Evolutionary conservation across 30 jellyfish, hydroid and myxozoan species (phyloP), one percentile per base, ranked within the genome.

Genomic region (Hydractinia echinata): DNA sequence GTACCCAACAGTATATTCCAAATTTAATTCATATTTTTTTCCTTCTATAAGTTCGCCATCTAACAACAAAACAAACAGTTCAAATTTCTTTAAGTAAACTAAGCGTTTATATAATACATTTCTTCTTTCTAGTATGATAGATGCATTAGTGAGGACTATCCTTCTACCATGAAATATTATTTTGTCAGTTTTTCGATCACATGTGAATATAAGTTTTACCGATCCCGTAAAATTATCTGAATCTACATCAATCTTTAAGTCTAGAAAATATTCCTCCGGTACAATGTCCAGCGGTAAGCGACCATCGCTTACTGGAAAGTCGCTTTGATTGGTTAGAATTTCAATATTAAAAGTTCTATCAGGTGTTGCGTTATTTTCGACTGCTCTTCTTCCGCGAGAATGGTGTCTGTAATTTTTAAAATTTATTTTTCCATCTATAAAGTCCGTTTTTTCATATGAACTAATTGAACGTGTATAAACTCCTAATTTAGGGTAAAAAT

Each of bases 151-250:
- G 50, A 88, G 30, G 6, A 70, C 62, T 14, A 93, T 67, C 51
- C 77, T 79, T n/a, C 96, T 66, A 51, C 99, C 96, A 66, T 93
- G 99, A 66, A 86, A 93, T 14, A 93, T 77, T 10, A 93, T 79
- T 50, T 69, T 55, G 13, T 84, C 82, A 4, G 99, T 85, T 39
- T 76, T 73, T 53, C 69, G 67, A 21, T 39, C 83, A 55, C 99
- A 93, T 56, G 67, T 69, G 5, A 93, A 55, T 10, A 77, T 79
- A 15, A 93, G 84, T 53, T 82, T 55, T 4, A 84, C 94, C 10
- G 54, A 86, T 16, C 99, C 99, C 4, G 81, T 81, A 89, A 76
- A 93, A 19, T 58, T 48, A 60, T 87, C 96, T 70, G 79, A 66
- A 56, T 51, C 77, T 54, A 93, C 72, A 53, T 84, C 92, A 48